Conservation (phyloP, 1,140 invertebrate species). For the Neodiprion fabricii region DNA sequence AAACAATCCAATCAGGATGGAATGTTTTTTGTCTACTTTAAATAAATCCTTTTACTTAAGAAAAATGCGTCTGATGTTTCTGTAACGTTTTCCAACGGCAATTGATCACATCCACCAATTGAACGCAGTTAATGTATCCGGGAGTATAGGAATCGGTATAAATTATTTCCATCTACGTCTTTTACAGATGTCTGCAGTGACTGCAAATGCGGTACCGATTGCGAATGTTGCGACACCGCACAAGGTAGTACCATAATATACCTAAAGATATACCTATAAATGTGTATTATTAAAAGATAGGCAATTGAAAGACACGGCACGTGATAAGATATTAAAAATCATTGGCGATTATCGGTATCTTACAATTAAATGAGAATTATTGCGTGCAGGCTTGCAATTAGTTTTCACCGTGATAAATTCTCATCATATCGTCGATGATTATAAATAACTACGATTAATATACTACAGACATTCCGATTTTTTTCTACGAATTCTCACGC, state of each 20-base stretch:
- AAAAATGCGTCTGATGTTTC: no score
- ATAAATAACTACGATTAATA: conserved; percentile 6
- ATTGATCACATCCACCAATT: not conserved
- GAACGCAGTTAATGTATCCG: not conserved
- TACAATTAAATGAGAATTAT: not conserved
- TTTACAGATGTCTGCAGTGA: conserved; percentile 45
- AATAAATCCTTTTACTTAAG: no score
- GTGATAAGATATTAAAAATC: not conserved
- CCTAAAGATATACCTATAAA: not conserved
- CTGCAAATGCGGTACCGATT: conserved; percentile 51
- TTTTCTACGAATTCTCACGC: no score
- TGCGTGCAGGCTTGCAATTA: not conserved
- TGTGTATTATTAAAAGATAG: not conserved
- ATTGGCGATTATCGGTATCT: not conserved
- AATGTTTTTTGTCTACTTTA: not conserved
- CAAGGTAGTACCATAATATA: conserved; percentile 43
- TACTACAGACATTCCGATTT: not conserved
- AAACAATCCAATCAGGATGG: not conserved
- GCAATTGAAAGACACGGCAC: not conserved
- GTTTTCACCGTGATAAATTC: not conserved
- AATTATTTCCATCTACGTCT: conserved; percentile 26
- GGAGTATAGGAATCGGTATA: conserved; percentile 22
- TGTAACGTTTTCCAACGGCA: no score
- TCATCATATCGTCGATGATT: not conserved
- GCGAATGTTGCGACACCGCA: conserved; percentile 46